Conservation (phyloP, 2,113 vertebrate species). For the Platycercus adscitus region DNA sequence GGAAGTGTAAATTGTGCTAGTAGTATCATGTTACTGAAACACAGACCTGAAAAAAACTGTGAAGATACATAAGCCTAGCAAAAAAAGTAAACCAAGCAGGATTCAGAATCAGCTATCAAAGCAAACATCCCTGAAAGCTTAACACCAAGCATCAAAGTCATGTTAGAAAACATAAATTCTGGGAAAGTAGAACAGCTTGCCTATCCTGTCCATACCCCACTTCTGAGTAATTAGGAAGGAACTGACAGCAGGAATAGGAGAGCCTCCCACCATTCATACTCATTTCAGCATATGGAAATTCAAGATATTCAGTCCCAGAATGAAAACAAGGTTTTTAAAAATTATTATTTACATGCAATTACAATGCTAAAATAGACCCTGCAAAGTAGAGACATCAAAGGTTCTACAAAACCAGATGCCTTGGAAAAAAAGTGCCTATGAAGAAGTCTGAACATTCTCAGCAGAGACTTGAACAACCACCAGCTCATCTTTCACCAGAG, state of each 20-base stretch:
- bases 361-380: background rate
- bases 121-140: conserved; percentile 1
- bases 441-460: background rate
- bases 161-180: background rate
- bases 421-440: background rate
- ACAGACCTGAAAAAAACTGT: background rate
- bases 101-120: conserved; percentile 7
- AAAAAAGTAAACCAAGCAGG: background rate
- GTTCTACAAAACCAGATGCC: background rate
- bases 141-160: background rate
- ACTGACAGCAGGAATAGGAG: background rate
- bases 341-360: background rate
- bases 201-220: background rate
- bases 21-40: background rate
- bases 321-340: background rate
- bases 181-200: background rate
- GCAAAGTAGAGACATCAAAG: background rate
- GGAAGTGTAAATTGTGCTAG: background rate
- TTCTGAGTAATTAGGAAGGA: conserved; percentile 1
- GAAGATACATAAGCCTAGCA: background rate
- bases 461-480: background rate
- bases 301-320: background rate
- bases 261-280: background rate
- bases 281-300: background rate
- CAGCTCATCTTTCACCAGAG: background rate